Evolutionary conservation across 1,140 invertebrate species (phyloP).

Genomic region (Paralvinella palmiformis): DNA sequence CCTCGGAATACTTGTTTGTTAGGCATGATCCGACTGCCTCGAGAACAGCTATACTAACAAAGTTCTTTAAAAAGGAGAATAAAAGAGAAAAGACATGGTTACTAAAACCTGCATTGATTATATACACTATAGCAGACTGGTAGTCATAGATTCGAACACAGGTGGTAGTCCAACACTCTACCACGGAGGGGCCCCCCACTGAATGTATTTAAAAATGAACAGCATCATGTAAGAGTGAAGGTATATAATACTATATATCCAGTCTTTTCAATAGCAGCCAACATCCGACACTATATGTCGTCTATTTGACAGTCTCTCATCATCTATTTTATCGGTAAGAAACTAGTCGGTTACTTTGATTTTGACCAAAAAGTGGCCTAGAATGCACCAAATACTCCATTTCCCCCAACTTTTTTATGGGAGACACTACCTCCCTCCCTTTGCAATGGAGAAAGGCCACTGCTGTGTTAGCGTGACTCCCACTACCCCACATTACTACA

Average conservation of each 20-base stretch:
- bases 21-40: constrained; percentile 88
- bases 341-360: too few relatives aligned
- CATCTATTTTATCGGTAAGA: too few relatives aligned
- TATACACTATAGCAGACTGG: neutral
- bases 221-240: neutral
- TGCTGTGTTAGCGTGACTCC: too few relatives aligned
- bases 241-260: neutral
- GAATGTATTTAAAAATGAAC: neutral
- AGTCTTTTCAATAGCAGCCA: neutral
- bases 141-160: neutral
- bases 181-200: neutral
- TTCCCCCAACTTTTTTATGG: too few relatives aligned
- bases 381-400: too few relatives aligned
- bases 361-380: too few relatives aligned
- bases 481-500: neutral
- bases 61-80: constrained; percentile 62
- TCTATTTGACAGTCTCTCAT: too few relatives aligned
- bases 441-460: too few relatives aligned
- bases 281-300: too few relatives aligned
- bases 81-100: neutral
- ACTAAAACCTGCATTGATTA: neutral
- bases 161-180: too few relatives aligned
- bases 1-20: constrained; percentile 97
- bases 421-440: too few relatives aligned
- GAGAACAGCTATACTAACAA: constrained; percentile 84